These are phyloP conservation scores for Trachelus troglodyta DNA, from an alignment of 2,888 invertebrate genomes.

Conservation along the genomic window DNA sequence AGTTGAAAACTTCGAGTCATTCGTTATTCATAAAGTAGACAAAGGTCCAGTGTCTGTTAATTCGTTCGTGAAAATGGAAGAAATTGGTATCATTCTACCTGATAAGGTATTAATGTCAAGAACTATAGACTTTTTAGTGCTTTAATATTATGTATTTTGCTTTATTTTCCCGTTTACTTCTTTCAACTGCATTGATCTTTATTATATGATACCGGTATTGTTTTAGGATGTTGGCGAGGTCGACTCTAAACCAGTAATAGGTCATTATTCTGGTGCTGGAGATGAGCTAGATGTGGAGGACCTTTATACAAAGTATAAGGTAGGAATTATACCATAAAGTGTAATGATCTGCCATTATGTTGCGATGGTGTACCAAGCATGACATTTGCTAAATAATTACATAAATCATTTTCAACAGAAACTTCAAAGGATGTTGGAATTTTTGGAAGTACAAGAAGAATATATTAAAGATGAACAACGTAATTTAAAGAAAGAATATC, in stretches of 20 bases:
- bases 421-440: constrained; percentile 95
- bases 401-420: constrained; percentile 72
- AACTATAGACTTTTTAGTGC: background rate
- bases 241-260: constrained; percentile 75
- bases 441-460: constrained; percentile 98
- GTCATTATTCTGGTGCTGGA: constrained; percentile 76
- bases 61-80: constrained; percentile 74
- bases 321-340: constrained; percentile 54
- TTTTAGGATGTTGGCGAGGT: constrained; percentile 74
- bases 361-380: background rate
- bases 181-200: background rate
- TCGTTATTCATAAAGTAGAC: constrained; percentile 23
- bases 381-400: background rate
- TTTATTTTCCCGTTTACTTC: background rate
- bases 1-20: constrained; percentile 56
- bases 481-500: constrained; percentile 97
- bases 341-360: background rate
- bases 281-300: constrained; percentile 92
- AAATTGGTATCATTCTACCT: constrained; percentile 81
- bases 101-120: constrained; percentile 75
- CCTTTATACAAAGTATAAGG: constrained; percentile 95
- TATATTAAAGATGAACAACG: constrained; percentile 99
- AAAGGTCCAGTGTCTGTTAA: background rate
- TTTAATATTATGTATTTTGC: background rate
- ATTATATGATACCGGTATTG: background rate